Conservation (phyloP, 1,140 invertebrate genomes). For the Pinna nobilis region DNA sequence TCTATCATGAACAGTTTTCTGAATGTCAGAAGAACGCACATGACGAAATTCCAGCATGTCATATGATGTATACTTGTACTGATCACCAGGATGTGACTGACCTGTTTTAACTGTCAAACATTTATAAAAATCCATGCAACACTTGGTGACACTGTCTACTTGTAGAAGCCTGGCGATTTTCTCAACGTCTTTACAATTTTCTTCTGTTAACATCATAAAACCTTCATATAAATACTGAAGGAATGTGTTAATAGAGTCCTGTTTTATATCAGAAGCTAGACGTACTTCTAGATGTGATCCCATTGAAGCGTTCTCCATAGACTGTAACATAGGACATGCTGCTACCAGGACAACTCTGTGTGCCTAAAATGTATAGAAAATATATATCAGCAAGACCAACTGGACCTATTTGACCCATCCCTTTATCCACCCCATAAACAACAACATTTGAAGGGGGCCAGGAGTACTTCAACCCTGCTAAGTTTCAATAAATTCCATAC, state of each 20-base stretch:
- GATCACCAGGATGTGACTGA: background rate
- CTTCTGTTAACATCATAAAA: constrained; percentile 46
- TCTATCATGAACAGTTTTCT: constrained; percentile 17
- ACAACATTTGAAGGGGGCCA: too few relatives aligned
- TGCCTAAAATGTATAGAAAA: constrained; percentile 17
- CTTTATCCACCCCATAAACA: background rate
- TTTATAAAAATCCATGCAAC: constrained; percentile 42
- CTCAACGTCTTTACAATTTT: constrained; percentile 40
- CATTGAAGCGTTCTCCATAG: constrained; percentile 32
- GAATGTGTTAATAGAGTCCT: constrained; percentile 40
- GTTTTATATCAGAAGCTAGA: constrained; percentile 37
- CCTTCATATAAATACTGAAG: constrained; percentile 48
- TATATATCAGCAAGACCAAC: background rate
- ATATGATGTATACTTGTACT: constrained; percentile 39
- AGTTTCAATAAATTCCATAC: background rate
- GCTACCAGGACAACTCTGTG: constrained; percentile 42
- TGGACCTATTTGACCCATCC: too few relatives aligned
- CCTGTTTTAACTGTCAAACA: constrained; percentile 23
- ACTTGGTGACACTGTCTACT: constrained; percentile 43
- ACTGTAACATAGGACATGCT: constrained; percentile 46
- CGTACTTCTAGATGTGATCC: constrained; percentile 38
- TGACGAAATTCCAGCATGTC: constrained; percentile 37
- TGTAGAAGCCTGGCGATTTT: constrained; percentile 40
- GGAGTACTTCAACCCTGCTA: too few relatives aligned
- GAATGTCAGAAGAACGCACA: constrained; percentile 21